Percentiles rank a stretch among this genome's conserved stretches.
Conservation (phyloP, 2,797 vertebrate species). For the Chromobotia macracanthus region DNA sequence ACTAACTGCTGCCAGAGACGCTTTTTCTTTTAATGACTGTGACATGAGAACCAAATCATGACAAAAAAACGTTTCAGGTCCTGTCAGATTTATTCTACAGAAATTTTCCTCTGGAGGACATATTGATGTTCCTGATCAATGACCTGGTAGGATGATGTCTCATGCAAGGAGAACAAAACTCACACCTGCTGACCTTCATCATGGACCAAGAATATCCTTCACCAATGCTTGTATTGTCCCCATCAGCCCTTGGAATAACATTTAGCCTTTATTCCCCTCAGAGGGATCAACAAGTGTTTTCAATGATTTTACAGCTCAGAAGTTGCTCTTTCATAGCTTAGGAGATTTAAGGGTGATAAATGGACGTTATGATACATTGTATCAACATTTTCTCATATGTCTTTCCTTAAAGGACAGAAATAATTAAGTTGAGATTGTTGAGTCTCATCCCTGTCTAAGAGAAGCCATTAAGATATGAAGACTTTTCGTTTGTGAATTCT, state of each 20-base stretch:
- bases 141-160: slow-evolving; percentile 31
- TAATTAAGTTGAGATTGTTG: background rate
- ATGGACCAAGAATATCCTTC: slow-evolving; percentile 19
- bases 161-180: slow-evolving; percentile 21
- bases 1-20: too few relatives aligned
- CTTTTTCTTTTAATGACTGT: too few relatives aligned
- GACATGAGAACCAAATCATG: too few relatives aligned
- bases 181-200: slow-evolving; percentile 29
- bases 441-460: background rate
- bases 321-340: too few relatives aligned
- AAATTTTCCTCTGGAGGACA: slow-evolving; percentile 38
- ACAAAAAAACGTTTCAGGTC: slow-evolving; percentile 35
- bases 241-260: background rate
- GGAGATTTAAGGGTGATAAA: background rate
- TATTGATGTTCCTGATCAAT: slow-evolving; percentile 48
- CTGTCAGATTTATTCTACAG: slow-evolving; percentile 28
- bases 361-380: background rate
- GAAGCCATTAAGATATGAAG: background rate
- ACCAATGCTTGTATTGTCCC: slow-evolving; percentile 5
- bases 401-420: background rate
- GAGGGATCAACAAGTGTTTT: background rate
- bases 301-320: background rate
- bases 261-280: background rate
- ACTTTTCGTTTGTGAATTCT: too few relatives aligned
- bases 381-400: background rate